Base-by-base conservation (phyloP, 2,797 vertebrate genomes). In the Pyrrhura leucotis region DNA sequence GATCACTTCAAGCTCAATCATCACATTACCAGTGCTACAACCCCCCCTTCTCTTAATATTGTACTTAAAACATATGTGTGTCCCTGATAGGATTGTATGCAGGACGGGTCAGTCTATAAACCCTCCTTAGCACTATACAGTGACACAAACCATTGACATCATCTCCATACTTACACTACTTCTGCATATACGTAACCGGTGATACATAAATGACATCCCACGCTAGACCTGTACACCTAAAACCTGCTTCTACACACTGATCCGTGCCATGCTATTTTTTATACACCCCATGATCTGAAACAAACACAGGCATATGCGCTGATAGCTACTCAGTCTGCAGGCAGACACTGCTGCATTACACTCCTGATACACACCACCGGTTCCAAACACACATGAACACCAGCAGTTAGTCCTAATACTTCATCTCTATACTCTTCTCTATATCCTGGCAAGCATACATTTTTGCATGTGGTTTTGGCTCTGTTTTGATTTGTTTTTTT, bases 401-500 rank as follows among this genome's bases (percentile, higher is more conserved):
- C 28, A 77, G 42, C 37, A 88, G 48, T 23, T 28, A 44, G n/a
- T 56, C 48, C 56, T 77, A 47, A 12, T 45, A 29, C 23, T 50
- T 14, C 12, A 44, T 35, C 18, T 86, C 37, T 59, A 12, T 42
- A 50, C 39, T 35, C n/a, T 45, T 16, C 18, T 88, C 33, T 63
- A 14, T 42, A 58, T 28, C 37, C 35, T 53, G 19, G 6, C 6
- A 65, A 78, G 6, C 3, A 54, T 40, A 21, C 0, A 7, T 48
- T 62, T 80, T 48, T 33, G 14, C 35, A 10, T 14, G 33, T 35
- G 54, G n/a, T 58, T 58, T 58, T 58, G n/a, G 33, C 48, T 82
- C 18, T 42, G 10, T 18, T 29, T 37, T 7, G 5, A 1, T 20
- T 10, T 12, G 7, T 0, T 14, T 15, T 22, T 56, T 42, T 13